These are phyloP conservation scores for Pachycephala philippinensis DNA, from an alignment of 2,113 vertebrate genomes.

Conservation along the genomic window DNA sequence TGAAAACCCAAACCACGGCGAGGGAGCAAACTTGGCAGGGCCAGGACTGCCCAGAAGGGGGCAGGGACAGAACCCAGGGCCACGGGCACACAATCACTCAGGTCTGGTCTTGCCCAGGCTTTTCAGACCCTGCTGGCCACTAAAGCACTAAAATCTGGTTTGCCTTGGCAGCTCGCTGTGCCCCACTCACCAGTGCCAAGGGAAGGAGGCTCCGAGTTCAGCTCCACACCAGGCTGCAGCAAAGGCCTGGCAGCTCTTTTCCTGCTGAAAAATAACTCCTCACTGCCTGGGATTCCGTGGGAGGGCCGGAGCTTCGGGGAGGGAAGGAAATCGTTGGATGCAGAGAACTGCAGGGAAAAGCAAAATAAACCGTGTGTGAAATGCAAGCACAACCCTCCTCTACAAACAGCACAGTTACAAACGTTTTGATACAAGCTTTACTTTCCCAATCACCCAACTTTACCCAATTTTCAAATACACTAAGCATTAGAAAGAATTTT, in stretches of 20 bases:
- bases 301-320: conserved; percentile 47
- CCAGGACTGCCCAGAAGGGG: fast-evolving
- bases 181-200: conserved; percentile 61
- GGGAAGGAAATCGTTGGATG: conserved; percentile 48
- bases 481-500: neutral
- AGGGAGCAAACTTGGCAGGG: neutral
- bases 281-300: conserved; percentile 43
- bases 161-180: neutral
- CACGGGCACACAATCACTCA: neutral
- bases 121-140: neutral
- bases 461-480: fast-evolving
- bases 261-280: conserved; percentile 59
- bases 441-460: neutral
- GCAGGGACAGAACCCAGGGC: fast-evolving
- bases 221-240: conserved; percentile 40
- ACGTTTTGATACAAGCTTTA: fast-evolving
- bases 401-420: neutral
- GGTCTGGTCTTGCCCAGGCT: conserved; percentile 5
- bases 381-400: neutral
- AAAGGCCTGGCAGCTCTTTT: conserved; percentile 48
- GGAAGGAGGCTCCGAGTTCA: conserved; percentile 31
- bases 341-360: conserved; percentile 51
- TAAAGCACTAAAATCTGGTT: fast-evolving
- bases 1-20: fast-evolving
- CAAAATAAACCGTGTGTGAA: neutral